phyloP scores from a whole-genome alignment of 2,888 invertebrate genomes.

The Coelinius sp. region DNA sequence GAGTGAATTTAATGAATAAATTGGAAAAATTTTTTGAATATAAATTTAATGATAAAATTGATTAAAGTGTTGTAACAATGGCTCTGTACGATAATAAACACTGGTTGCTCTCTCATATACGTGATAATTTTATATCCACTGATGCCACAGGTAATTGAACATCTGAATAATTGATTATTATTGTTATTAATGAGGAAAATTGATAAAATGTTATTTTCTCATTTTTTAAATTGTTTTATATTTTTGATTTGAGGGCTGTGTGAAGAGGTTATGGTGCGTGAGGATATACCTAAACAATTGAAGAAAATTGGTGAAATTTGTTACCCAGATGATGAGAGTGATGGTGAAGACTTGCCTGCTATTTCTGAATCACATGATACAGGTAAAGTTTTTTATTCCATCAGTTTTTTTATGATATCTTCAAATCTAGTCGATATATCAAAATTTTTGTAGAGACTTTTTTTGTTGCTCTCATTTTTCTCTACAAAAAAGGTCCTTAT shows the following conservation, averaged over 20 bases:
- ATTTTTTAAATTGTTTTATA: background rate
- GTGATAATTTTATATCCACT: constrained; percentile 94
- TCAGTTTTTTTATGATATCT: no score
- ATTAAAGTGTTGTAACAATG: constrained; percentile 73
- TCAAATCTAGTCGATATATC: no score
- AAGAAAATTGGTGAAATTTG: constrained; percentile 76
- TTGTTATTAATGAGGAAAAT: background rate
- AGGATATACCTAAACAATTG: constrained; percentile 81
- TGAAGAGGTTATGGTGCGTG: constrained; percentile 91
- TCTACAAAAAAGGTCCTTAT: no score
- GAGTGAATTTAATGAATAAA: constrained; percentile 1
- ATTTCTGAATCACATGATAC: constrained; percentile 83
- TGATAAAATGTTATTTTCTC: constrained; percentile 36
- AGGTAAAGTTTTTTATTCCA: constrained; percentile 71
- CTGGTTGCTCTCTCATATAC: constrained; percentile 92
- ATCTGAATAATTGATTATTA: constrained; percentile 1
- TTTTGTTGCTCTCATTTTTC: no score
- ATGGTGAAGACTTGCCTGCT: constrained; percentile 81
- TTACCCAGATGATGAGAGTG: constrained; percentile 85
- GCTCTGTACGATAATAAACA: constrained; percentile 95
- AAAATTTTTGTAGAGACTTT: no score
- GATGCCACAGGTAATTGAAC: constrained; percentile 84
- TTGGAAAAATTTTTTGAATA: background rate
- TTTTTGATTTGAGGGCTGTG: constrained; percentile 80
- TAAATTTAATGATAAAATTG: background rate